Base-by-base conservation (phyloP, 2,888 invertebrate species). In the Dilophus febrilis region DNA sequence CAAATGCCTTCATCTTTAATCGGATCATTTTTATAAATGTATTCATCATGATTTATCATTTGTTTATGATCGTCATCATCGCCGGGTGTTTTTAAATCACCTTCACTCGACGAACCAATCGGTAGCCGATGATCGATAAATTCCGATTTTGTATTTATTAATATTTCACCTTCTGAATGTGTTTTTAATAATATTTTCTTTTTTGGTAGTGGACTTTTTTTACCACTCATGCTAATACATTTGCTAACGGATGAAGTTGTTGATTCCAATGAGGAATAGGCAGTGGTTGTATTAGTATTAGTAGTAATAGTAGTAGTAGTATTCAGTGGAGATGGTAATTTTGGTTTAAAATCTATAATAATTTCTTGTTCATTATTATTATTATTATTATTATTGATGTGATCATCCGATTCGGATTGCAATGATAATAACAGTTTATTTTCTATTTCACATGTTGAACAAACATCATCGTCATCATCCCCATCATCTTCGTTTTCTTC, bases 291-390 rank as follows among this genome's bases (percentile, higher is more conserved):
- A 6, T 22, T 22, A 22, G 8, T 22, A 6, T 22, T 22, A n/a
- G n/a, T n/a, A n/a, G n/a, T n/a, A n/a, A n/a, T n/a, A n/a, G n/a
- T n/a, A n/a, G n/a, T n/a, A n/a, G n/a, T n/a, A n/a, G n/a, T n/a
- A n/a, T n/a, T n/a, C n/a, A n/a, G 72, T 38, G 72, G 72, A 39
- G 77, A 74, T 14, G 77, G 74, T 12, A 74, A 64, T 45, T 74
- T 71, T 6, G 87, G 87, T 60, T 87, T 85, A 56, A 86, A 87
- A 56, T 87, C 83, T 47, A 87, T 86, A 45, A 87, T 77, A 41
- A 87, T 86, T 63, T 86, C 86, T 49, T 74, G 73, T 55, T 79
- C 78, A 51, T 75, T 75, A 49, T 74, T 71, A 46, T 72, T 67
- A 55, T 71, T 66, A 35, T 68, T 67, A n/a, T 40, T 34, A n/a